Base-by-base conservation (phyloP, 2,797 vertebrate genomes). In the Rhincodon typus region DNA sequence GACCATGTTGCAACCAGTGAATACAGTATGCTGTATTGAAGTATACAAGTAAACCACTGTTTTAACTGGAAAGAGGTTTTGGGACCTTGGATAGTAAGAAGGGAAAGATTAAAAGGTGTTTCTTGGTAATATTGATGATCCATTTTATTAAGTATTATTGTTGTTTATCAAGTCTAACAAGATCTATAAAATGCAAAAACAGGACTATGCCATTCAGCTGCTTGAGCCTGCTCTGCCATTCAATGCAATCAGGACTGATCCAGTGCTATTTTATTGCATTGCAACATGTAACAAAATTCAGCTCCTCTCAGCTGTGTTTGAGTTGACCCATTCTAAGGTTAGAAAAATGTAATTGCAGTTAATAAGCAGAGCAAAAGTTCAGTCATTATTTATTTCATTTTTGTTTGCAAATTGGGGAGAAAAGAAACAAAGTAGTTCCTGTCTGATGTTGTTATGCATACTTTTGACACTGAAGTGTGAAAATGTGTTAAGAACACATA, bases 401-500 rank as follows among this genome's bases (percentile, higher is more conserved):
- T 25, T n/a, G 15, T 3, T 67, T 93, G 2, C 42, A 46, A n/a
- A 8, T 34, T 90, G 87, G 15, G 27, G 30, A 62, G 17, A 66
- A 38, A 67, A 93, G 25, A 3, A 19, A 25, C 4, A 23, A 10
- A 69, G 25, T 42, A 25, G 10, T 69, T 91, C 34, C 34, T 42
- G 23, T 0, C 21, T 93, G 62, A 8, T 69, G 21, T 42, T 69
- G 21, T 42, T 69, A 5, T 3, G 25, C 69, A 42, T 69, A 69
- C 62, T 93, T 69, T 93, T 42, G 62, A 67, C 62, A 93, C 66
- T 67, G 66, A 93, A 69, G 19, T 42, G 90, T 93, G 90, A 69
- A 34, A n/a, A 42, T 93, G 62, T 27, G 67, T 42, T 93, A 21
- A 93, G 66, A 69, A 15, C n/a, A 38, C 8, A 25, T 93, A 67